Conservation (phyloP, 2,888 invertebrate genomes). For the Lithophane ornitopus region DNA sequence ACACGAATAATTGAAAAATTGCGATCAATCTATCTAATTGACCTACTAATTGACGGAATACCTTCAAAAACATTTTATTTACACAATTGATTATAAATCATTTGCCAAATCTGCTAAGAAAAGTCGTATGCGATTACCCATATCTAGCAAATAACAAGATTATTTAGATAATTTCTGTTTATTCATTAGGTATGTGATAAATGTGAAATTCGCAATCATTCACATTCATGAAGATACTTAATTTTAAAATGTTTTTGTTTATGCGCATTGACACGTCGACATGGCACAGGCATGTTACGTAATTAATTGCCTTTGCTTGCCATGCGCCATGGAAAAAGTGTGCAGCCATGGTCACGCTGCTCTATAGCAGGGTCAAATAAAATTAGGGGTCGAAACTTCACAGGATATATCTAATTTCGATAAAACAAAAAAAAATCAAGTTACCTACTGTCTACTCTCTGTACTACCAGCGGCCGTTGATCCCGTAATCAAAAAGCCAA, state of each 20-base stretch:
- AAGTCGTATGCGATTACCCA: neutral
- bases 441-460: too few relatives aligned
- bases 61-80: neutral
- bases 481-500: too few relatives aligned
- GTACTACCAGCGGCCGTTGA: too few relatives aligned
- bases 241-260: neutral
- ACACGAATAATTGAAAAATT: too few relatives aligned
- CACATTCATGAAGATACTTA: constrained; percentile 1
- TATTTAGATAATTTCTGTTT: constrained; percentile 11
- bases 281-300: neutral
- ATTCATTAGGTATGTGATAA: constrained; percentile 15
- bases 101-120: neutral
- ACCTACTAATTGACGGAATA: neutral
- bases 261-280: too few relatives aligned
- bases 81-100: neutral
- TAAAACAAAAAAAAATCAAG: too few relatives aligned
- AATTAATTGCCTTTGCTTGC: neutral
- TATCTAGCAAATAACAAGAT: constrained; percentile 11
- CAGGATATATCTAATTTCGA: too few relatives aligned
- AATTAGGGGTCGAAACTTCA: too few relatives aligned
- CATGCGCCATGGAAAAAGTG: too few relatives aligned
- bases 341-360: too few relatives aligned
- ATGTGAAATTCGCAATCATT: constrained; percentile 17
- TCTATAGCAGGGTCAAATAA: too few relatives aligned
- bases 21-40: neutral